Evolutionary conservation across 2,888 invertebrate genomes (phyloP).

Genomic region (Ferrisia virgata): DNA sequence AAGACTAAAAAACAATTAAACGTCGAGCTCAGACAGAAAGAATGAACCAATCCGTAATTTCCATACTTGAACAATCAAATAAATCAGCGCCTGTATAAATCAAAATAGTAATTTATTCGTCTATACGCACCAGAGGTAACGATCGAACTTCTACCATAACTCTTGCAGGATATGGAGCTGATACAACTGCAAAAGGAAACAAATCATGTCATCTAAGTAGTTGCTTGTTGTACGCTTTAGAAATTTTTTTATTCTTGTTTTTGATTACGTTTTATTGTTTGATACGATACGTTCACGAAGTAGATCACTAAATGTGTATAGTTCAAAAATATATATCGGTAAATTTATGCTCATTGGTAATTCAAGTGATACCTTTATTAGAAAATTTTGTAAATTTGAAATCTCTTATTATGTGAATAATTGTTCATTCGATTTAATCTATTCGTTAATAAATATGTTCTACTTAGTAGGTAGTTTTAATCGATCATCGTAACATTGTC

Average conservation of each 20-base stretch:
- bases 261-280: not conserved
- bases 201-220: not conserved
- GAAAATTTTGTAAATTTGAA: slow-evolving; percentile 31
- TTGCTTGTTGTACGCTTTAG: not conserved
- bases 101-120: not conserved
- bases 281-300: not conserved
- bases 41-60: not conserved
- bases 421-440: slow-evolving; percentile 28
- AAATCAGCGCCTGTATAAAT: not conserved
- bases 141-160: slow-evolving; percentile 40
- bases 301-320: not conserved
- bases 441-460: slow-evolving; percentile 13
- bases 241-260: not conserved
- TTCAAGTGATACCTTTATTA: slow-evolving; percentile 24
- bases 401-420: slow-evolving; percentile 3
- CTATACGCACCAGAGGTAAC: slow-evolving; percentile 35
- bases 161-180: slow-evolving; percentile 42
- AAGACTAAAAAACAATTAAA: slow-evolving; percentile 8
- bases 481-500: too few species aligned
- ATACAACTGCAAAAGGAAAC: slow-evolving; percentile 23
- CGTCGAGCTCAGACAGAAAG: not conserved
- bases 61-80: not conserved
- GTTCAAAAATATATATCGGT: not conserved
- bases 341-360: not conserved
- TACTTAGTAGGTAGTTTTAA: not conserved